phyloP scores from a whole-genome alignment of 2,113 vertebrate species.

The Anolis carolinensis region DNA sequence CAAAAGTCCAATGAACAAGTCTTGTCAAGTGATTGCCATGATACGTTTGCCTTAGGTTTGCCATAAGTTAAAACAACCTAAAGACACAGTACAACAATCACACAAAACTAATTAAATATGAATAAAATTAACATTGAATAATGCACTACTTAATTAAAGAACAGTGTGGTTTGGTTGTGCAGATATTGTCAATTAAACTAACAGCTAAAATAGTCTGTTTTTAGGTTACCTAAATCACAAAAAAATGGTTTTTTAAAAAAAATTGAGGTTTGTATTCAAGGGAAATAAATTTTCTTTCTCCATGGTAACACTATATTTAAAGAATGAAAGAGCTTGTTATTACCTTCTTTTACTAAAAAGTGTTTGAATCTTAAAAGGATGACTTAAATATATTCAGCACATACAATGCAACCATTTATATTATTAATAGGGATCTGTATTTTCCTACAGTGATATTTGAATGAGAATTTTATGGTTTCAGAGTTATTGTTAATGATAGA shows the following conservation, averaged over 20 bases:
- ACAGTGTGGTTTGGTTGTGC: constrained; percentile 42
- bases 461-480: constrained; percentile 3
- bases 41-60: too few species aligned
- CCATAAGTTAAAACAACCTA: too few species aligned
- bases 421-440: background rate
- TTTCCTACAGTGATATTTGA: background rate
- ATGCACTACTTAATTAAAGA: constrained; percentile 64
- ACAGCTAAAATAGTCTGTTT: background rate
- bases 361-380: background rate
- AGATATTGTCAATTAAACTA: background rate
- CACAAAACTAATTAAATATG: background rate
- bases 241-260: background rate
- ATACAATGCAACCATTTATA: background rate
- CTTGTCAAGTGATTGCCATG: too few species aligned
- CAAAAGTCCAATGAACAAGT: too few species aligned
- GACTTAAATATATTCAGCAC: background rate
- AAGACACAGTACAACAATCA: too few species aligned
- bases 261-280: background rate
- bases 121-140: constrained; percentile 59
- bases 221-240: background rate
- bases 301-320: background rate
- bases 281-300: background rate
- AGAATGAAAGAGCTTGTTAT: background rate
- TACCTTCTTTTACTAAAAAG: background rate
- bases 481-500: constrained; percentile 8